Evolutionary conservation across 2,888 invertebrate species (phyloP), one percentile per base, ranked within the genome.

Genomic region (Drosophila affinis): DNA sequence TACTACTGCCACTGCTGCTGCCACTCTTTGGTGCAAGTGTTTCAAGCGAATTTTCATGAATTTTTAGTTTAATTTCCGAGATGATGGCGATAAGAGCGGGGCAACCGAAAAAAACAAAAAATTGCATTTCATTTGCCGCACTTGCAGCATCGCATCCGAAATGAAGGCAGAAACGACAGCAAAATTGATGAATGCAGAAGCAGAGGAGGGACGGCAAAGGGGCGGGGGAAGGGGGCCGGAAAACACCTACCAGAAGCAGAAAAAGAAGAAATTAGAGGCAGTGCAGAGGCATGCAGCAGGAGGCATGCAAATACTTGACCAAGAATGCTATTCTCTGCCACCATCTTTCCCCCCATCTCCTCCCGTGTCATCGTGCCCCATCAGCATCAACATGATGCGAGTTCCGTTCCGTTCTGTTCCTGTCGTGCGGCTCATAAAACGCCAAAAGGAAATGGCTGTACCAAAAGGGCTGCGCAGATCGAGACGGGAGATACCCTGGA

Each of bases 321-420:
- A 71, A 54, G 70, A 56, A 72, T 58, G 62, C 56, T 49, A 67
- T 65, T 44, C 12, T 49, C 52, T 24, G 3, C 32, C 32, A 24
- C 24, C 5, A 24, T 32, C 32, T 32, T 3, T 29, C 29, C 4
- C 4, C 12, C 34, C 34, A 4, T 12, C 34, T 44, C 12, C 44
- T 56, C 55, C 72, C 64, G 58, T 55, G 62, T 65, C 68, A 65
- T 72, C 68, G 76, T 76, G 39, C 39, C n/a, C n/a, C 85, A 87
- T 83, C 83, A 75, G 65, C 85, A 72, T 77, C 81, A 76, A 81
- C 85, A 87, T 84, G 84, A 86, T 78, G 84, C 70, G 61, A 79
- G 62, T 64, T 65, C 39, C 39, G 39, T 34, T 64, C 65, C 55
- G 60, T 67, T 64, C 65, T 57, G 58, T 67, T 62, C 62, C 62